These are phyloP conservation scores for Nebria salina DNA, from an alignment of 2,888 invertebrate genomes.

Conservation along the genomic window DNA sequence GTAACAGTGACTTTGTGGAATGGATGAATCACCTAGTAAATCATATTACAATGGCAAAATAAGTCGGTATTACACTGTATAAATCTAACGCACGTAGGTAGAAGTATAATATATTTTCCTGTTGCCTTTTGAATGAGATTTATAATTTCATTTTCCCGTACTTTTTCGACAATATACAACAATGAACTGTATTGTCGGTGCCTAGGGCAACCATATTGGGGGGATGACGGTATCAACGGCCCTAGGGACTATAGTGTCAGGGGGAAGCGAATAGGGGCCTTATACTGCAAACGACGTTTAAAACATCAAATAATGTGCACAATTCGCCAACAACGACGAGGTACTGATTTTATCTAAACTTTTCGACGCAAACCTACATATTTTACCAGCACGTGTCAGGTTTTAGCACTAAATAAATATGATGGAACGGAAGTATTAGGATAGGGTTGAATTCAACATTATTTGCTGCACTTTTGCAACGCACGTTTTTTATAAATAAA, in stretches of 20 bases:
- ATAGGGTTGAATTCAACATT: background rate
- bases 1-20: background rate
- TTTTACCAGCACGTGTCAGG: background rate
- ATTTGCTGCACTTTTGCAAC: background rate
- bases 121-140: slow-evolving; percentile 19
- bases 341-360: background rate
- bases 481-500: too few species aligned
- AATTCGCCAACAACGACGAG: background rate
- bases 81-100: slow-evolving; percentile 6
- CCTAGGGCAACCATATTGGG: background rate
- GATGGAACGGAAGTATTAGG: background rate
- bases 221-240: slow-evolving; percentile 5
- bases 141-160: slow-evolving; percentile 43
- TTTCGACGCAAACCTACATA: background rate
- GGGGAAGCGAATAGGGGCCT: slow-evolving; percentile 3
- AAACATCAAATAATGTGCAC: slow-evolving; percentile 33
- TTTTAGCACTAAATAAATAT: background rate
- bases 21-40: background rate
- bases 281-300: slow-evolving; percentile 26
- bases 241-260: slow-evolving; percentile 25
- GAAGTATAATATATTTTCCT: background rate
- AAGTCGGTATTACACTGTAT: background rate
- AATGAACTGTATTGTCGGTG: slow-evolving; percentile 18
- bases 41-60: background rate
- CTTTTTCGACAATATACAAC: slow-evolving; percentile 39